A percentile compares a stretch with the other conserved stretches of the same genome.
phyloP scores from a whole-genome alignment of 1,140 invertebrate genomes.

The Drepana arcuata region DNA sequence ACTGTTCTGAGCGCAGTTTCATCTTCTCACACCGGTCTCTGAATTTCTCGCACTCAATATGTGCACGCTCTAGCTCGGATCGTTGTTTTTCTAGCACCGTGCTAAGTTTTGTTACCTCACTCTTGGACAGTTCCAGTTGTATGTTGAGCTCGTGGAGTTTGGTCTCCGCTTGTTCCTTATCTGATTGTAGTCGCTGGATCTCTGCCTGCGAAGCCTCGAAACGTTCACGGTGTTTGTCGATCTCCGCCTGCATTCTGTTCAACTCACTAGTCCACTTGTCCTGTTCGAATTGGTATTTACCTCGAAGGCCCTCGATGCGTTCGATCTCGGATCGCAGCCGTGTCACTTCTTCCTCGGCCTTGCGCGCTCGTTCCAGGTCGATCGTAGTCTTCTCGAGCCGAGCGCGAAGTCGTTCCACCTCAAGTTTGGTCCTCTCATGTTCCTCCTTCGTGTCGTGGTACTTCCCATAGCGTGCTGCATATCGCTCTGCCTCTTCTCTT shows the following conservation, averaged over 20 bases:
- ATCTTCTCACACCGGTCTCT: conserved; percentile 88
- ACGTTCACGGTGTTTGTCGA: conserved; percentile 82
- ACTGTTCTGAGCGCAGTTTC: conserved; percentile 77
- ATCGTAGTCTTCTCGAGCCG: conserved; percentile 85
- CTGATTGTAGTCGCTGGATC: conserved; percentile 78
- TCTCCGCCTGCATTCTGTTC: conserved; percentile 68
- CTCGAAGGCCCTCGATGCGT: conserved; percentile 81
- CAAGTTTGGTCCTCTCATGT: conserved; percentile 84
- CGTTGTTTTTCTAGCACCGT: conserved; percentile 83
- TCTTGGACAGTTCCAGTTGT: conserved; percentile 84
- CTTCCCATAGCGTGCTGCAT: conserved; percentile 82
- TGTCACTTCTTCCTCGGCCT: conserved; percentile 77
- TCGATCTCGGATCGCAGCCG: conserved; percentile 81
- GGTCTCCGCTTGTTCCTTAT: conserved; percentile 81
- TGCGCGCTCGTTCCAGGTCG: conserved; percentile 82
- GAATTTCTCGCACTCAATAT: conserved; percentile 89
- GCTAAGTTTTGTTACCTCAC: conserved; percentile 82
- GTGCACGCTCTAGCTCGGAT: conserved; percentile 82
- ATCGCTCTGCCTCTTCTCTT: conserved; percentile 81
- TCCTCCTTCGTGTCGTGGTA: conserved; percentile 87
- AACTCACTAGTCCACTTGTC: conserved; percentile 80
- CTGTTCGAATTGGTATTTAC: conserved; percentile 91
- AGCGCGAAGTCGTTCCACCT: conserved; percentile 87
- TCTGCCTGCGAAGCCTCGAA: conserved; percentile 82
- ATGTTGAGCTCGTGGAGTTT: conserved; percentile 84